Percentiles rank a stretch among this genome's conserved stretches.
Conservation (phyloP, 2,888 invertebrate species). For the Andrena bicolor region DNA sequence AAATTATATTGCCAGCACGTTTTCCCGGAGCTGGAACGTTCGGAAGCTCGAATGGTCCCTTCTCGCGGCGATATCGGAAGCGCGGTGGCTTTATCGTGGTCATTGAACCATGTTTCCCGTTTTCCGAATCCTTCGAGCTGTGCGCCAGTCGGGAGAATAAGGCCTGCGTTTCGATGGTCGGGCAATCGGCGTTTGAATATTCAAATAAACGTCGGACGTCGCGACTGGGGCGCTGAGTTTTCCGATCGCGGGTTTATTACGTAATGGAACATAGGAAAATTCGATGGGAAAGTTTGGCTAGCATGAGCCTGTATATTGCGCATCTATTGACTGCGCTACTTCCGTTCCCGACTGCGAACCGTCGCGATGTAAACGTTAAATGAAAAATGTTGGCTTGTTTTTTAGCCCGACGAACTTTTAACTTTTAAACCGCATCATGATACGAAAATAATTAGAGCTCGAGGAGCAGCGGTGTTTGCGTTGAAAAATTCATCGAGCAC, state of each 20-base stretch:
- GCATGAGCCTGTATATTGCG: not conserved
- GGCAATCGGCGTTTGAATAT: not conserved
- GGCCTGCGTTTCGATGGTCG: not conserved
- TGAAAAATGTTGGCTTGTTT: slow-evolving; percentile 12
- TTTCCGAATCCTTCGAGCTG: not conserved
- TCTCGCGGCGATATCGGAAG: slow-evolving; percentile 26
- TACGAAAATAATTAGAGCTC: slow-evolving; percentile 12
- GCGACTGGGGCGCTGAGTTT: no score
- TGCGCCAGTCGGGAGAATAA: not conserved
- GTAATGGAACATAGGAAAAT: slow-evolving; percentile 13
- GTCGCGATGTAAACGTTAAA: slow-evolving; percentile 17
- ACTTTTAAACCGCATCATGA: not conserved
- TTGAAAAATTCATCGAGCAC: slow-evolving; percentile 19
- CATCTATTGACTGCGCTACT: not conserved
- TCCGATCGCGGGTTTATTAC: not conserved
- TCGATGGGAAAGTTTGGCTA: not conserved
- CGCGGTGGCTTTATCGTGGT: not conserved
- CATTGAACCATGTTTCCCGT: not conserved
- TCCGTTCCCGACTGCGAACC: not conserved
- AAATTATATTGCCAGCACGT: not conserved
- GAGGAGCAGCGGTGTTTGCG: not conserved
- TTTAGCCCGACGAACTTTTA: not conserved
- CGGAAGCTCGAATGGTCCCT: slow-evolving; percentile 13
- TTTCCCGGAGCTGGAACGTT: not conserved
- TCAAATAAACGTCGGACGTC: not conserved